These are phyloP conservation scores for Rhopalosiphum padi DNA, from an alignment of 1,140 invertebrate genomes.

Conservation along the genomic window DNA sequence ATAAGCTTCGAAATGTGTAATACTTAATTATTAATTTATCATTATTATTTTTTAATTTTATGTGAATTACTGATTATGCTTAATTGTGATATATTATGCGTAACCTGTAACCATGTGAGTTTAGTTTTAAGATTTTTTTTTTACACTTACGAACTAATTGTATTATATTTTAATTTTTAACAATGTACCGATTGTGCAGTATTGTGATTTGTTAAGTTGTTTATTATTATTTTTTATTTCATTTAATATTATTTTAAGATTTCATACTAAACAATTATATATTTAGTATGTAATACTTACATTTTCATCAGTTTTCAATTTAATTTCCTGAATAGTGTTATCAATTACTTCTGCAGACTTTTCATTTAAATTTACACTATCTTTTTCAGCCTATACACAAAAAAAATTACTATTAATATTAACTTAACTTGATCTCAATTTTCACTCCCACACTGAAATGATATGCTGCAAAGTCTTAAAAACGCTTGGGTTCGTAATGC, in stretches of 20 bases:
- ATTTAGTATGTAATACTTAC: too few relatives aligned
- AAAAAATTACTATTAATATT: too few relatives aligned
- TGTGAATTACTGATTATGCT: background rate
- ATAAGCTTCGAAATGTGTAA: slow-evolving; percentile 22
- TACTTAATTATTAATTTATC: background rate
- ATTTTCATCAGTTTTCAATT: too few relatives aligned
- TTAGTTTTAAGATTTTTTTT: slow-evolving; percentile 40
- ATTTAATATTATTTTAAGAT: slow-evolving; percentile 54
- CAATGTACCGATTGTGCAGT: slow-evolving; percentile 30
- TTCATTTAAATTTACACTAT: too few relatives aligned
- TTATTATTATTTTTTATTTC: slow-evolving; percentile 44
- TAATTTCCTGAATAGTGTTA: too few relatives aligned
- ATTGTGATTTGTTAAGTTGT: slow-evolving; percentile 56
- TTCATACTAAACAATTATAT: slow-evolving; percentile 49
- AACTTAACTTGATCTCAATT: too few relatives aligned
- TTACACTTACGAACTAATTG: slow-evolving; percentile 1
- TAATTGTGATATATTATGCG: slow-evolving; percentile 26
- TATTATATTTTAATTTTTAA: slow-evolving; percentile 45
- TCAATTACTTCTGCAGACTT: too few relatives aligned
- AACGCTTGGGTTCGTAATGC: too few relatives aligned
- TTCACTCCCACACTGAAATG: too few relatives aligned
- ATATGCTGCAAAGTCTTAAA: too few relatives aligned
- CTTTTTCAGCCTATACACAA: too few relatives aligned
- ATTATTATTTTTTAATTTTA: slow-evolving; percentile 40
- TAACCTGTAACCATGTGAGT: slow-evolving; percentile 43